These are phyloP conservation scores for Dolomedes plantarius DNA, from an alignment of 2,888 invertebrate genomes.

Conservation along the genomic window DNA sequence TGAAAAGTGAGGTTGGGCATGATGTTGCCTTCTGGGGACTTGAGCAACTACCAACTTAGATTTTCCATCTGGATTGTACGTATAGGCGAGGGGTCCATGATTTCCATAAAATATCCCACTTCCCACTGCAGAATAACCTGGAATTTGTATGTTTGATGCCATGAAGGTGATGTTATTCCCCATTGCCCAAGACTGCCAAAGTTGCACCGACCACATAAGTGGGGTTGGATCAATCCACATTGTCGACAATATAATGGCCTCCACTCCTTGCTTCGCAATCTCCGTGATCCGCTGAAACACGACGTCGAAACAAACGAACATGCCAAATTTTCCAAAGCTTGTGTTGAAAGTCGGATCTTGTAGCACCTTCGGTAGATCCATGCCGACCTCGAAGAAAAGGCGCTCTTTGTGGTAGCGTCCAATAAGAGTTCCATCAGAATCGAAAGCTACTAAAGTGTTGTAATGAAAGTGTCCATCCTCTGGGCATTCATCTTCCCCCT, in stretches of 20 bases:
- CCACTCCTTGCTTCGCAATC: slow-evolving; percentile 80
- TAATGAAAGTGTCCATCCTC: slow-evolving; percentile 75
- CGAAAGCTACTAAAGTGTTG: slow-evolving; percentile 88
- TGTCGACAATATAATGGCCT: slow-evolving; percentile 83
- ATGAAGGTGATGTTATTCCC: slow-evolving; percentile 83
- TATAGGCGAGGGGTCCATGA: slow-evolving; percentile 76
- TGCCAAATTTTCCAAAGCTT: slow-evolving; percentile 81
- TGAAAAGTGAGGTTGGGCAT: neutral
- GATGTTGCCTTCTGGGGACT: neutral
- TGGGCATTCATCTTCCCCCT: slow-evolving; percentile 79
- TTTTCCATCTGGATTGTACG: slow-evolving; percentile 47
- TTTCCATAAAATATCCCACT: slow-evolving; percentile 85
- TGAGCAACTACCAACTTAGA: slow-evolving; percentile 58
- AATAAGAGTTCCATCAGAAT: slow-evolving; percentile 84
- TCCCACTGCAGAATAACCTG: slow-evolving; percentile 82
- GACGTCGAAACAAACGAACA: slow-evolving; percentile 89
- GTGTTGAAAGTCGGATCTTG: slow-evolving; percentile 75
- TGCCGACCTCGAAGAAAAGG: slow-evolving; percentile 75
- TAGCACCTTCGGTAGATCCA: slow-evolving; percentile 74
- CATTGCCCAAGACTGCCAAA: slow-evolving; percentile 84
- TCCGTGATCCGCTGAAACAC: slow-evolving; percentile 84
- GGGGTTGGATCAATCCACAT: slow-evolving; percentile 91
- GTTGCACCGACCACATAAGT: slow-evolving; percentile 81
- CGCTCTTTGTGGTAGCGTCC: slow-evolving; percentile 80
- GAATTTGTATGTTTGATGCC: slow-evolving; percentile 84